Base-by-base conservation (phyloP, 2,888 invertebrate genomes). In the Caenorhabditis imperialis region DNA sequence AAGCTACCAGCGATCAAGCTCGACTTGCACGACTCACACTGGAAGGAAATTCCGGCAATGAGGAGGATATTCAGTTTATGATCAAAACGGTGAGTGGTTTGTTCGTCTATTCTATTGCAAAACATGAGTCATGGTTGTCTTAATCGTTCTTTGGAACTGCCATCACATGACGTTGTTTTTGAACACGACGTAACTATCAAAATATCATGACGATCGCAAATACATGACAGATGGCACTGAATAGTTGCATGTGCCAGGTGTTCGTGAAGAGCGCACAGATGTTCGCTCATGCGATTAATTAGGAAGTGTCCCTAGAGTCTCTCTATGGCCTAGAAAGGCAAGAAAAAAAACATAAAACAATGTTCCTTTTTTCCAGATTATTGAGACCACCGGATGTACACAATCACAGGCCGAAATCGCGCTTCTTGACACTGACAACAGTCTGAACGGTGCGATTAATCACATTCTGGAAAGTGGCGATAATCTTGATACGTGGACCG, bases 361-460 rank as follows among this genome's bases (percentile, higher is more conserved):
- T 20, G 3, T 37, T n/a, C 18, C 23, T 37, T 30, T n/a, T 61
- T 71, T 79, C 48, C 54, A 85, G 86, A 81, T 86, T 45, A 82
- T 85, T 40, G 86, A 86, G 61, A 76, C 82, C 37, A 84, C 86
- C 35, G 77, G 82, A 47, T 86, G 86, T 63, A 78, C 85, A 55
- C 76, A 77, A 51, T 44, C 82, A 48, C 78, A 83, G 48, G 86
- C 86, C 10, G 86, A 86, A 60, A 71, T 85, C 18, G 86, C 86
- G 10, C 71, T 86, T 16, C 73, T 72, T 51, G 86, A 86, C 65
- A 69, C 78, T 45, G 79, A 81, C 38, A 84, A 83, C 62, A 77
- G 82, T 65, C 74, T 85, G 20, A 75, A 80, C 27, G 77, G 69
- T 7, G 86, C 86, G 12, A 82, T 86, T 18, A 72, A 81, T 27